Evolutionary conservation across 2,888 invertebrate genomes (phyloP).

Genomic region (Sabellastarte sp.): DNA sequence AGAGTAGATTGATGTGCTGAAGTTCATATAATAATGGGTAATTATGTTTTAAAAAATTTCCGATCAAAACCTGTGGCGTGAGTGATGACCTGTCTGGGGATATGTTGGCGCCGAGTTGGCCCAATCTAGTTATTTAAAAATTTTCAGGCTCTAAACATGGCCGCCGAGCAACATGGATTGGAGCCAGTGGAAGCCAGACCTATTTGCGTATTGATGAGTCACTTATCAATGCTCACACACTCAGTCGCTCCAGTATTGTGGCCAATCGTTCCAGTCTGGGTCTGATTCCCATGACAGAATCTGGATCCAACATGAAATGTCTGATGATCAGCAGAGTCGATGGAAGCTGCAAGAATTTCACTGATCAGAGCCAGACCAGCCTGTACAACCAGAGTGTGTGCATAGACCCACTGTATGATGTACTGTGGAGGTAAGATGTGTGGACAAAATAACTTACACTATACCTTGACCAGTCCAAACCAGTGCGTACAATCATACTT

Average conservation of each 20-base stretch:
- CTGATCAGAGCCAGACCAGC: slow-evolving; percentile 79
- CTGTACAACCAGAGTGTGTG: slow-evolving; percentile 78
- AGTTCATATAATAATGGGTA: too few relatives aligned
- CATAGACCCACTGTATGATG: slow-evolving; percentile 88
- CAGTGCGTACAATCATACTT: too few relatives aligned
- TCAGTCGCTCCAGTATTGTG: slow-evolving; percentile 84
- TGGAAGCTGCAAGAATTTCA: slow-evolving; percentile 79
- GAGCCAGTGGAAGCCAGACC: slow-evolving; percentile 94
- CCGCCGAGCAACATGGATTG: slow-evolving; percentile 87
- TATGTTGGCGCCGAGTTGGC: too few relatives aligned
- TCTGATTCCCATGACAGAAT: slow-evolving; percentile 77
- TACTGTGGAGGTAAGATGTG: slow-evolving; percentile 80
- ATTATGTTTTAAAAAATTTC: too few relatives aligned
- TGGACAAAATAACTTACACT: neutral
- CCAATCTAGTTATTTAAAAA: too few relatives aligned
- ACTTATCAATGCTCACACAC: slow-evolving; percentile 84
- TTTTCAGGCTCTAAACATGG: slow-evolving; percentile 70
- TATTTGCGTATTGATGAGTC: slow-evolving; percentile 89
- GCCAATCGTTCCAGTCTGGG: slow-evolving; percentile 75
- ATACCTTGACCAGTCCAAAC: too few relatives aligned
- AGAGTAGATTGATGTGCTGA: too few relatives aligned
- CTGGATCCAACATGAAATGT: slow-evolving; percentile 76
- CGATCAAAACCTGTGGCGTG: too few relatives aligned
- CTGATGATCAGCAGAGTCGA: slow-evolving; percentile 86
- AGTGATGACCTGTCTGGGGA: too few relatives aligned